Evolutionary conservation across 2,797 vertebrate genomes (phyloP), one percentile per base, ranked within the genome.

Genomic region (Tamandua tetradactyla): DNA sequence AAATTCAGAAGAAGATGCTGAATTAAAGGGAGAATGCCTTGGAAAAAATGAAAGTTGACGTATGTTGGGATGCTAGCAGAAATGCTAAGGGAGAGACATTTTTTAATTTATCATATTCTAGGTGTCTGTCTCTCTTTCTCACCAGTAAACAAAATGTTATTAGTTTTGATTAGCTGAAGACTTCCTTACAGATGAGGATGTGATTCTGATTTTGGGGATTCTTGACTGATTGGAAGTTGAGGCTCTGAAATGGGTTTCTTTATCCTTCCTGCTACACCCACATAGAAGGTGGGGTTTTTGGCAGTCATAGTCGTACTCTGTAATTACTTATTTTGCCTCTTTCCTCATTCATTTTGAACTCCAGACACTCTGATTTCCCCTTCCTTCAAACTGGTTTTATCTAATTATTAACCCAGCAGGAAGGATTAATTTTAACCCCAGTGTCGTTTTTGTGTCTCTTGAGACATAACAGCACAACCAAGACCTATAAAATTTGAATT

Each of bases 401-500:
- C 89, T 96, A 95, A 93, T 96, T 95, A 95, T 95, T 97, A 93
- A 87, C 83, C 89, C 80, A 88, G 61, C 89, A 49, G 74, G 78
- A 92, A 94, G 62, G 74, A 89, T 95, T 91, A 96, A 89, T 93
- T 96, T 93, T 93, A 91, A 40, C 95, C 97, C 37, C 55, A 96
- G 84, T 18, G 23, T 82, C 97, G 91, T 84, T 87, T 85, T 69
- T 72, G 89, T 81, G 82, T 92, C 80, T 93, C 94, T 96, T 79
- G 69, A 97, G 94, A 93, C 20, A 13, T 80, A 74, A 91, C 59
- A 91, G 55, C 69, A 47, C 22, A 52, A 90, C 47, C 23, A 57
- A 91, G 27, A 25, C 42, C 89, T 52, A 47, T 71, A 83, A 93
- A 88, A n/a, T 79, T 94, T 71, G 89, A 69, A 55, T 68, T 78